Percentiles rank a stretch among this genome's conserved stretches.
phyloP scores from a whole-genome alignment of 1,140 invertebrate species.

The Steinernema khuongi region DNA sequence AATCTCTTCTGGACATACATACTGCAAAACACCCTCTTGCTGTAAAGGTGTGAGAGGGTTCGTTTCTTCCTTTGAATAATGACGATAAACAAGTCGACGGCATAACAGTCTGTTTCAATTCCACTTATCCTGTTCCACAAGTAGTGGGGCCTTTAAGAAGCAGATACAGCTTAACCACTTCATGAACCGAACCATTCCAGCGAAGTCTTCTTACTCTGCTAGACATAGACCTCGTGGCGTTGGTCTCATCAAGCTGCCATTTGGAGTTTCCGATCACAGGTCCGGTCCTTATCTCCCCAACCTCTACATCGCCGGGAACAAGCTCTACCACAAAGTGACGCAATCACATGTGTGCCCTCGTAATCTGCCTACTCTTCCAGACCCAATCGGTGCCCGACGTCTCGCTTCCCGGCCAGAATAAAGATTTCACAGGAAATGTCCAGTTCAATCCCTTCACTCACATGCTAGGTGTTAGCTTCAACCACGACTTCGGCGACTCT shows the following conservation, averaged over 20 bases:
- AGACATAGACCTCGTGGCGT: neutral
- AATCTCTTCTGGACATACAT: no score
- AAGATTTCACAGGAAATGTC: conserved; percentile 31
- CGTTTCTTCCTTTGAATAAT: no score
- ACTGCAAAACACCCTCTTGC: no score
- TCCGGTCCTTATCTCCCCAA: conserved; percentile 32
- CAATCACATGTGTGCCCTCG: neutral
- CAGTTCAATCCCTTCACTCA: conserved; percentile 33
- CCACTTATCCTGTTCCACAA: no score
- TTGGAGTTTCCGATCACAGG: conserved; percentile 31
- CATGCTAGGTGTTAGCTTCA: conserved; percentile 22
- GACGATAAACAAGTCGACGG: no score
- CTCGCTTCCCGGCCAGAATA: conserved; percentile 30
- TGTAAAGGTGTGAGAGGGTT: no score
- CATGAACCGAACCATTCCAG: no score
- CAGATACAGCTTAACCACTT: no score
- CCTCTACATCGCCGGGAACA: conserved; percentile 33
- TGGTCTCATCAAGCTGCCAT: neutral
- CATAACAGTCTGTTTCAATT: no score
- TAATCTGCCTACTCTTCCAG: conserved; percentile 7
- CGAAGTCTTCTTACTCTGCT: neutral
- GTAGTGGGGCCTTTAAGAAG: no score
- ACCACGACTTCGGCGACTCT: conserved; percentile 30
- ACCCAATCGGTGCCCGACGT: conserved; percentile 32
- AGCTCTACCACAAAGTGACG: conserved; percentile 25